A percentile compares a stretch with the other conserved stretches of the same genome.
phyloP scores from a whole-genome alignment of 2,888 invertebrate genomes.

The Campoplex nolae region DNA sequence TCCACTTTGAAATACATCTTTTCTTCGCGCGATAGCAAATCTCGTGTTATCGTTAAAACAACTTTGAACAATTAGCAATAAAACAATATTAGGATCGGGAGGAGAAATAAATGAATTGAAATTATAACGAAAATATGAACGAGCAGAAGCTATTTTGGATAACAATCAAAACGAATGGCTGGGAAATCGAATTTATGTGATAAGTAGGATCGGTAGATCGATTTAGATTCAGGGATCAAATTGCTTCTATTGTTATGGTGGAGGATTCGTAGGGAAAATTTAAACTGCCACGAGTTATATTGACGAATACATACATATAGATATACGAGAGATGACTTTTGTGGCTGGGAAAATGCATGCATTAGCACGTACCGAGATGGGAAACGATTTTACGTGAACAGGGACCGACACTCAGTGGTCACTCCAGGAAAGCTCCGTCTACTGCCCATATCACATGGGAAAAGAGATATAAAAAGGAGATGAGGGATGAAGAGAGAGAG shows the following conservation, averaged over 20 bases:
- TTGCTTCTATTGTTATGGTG: conserved; percentile 9
- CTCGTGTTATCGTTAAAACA: no score
- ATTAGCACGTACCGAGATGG: conserved; percentile 68
- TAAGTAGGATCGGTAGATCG: neutral
- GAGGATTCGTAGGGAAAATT: conserved; percentile 39
- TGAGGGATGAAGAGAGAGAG: neutral
- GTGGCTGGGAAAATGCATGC: conserved; percentile 66
- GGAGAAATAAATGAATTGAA: neutral
- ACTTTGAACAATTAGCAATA: no score
- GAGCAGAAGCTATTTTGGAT: neutral
- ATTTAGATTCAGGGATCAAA: neutral
- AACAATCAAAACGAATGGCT: neutral
- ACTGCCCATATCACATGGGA: conserved; percentile 49
- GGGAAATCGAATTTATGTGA: neutral
- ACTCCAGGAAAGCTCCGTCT: conserved; percentile 67
- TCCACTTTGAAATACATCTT: neutral
- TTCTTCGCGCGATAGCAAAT: neutral
- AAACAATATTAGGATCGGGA: no score
- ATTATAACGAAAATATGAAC: neutral
- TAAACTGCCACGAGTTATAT: conserved; percentile 23
- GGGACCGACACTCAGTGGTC: conserved; percentile 76
- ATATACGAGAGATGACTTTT: conserved; percentile 32
- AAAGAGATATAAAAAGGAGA: conserved; percentile 15
- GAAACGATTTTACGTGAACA: conserved; percentile 74
- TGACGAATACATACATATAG: neutral